Evolutionary conservation across 2,888 invertebrate genomes (phyloP).

Genomic region (Creontiades dilutus): DNA sequence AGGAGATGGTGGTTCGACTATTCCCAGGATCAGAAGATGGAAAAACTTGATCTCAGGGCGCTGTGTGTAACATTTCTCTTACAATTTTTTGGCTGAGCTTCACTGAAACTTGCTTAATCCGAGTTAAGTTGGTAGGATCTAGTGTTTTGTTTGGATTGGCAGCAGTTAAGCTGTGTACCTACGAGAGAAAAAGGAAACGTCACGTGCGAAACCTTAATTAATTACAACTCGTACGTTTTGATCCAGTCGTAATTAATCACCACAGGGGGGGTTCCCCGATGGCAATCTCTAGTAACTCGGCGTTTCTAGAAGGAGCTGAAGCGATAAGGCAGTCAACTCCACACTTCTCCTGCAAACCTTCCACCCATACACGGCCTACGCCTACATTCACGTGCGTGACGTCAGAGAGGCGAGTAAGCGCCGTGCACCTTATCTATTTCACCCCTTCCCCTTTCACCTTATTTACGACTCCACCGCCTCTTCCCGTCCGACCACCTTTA

Average conservation of each 20-base stretch:
- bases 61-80: too few species aligned
- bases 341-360: too few species aligned
- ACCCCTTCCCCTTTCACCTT: neutral
- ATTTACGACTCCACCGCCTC: neutral
- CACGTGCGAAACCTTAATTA: conserved; percentile 19
- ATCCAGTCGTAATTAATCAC: conserved; percentile 3
- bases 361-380: too few species aligned
- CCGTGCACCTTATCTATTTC: neutral
- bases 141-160: too few species aligned
- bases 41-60: too few species aligned
- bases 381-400: neutral
- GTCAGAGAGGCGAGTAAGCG: neutral
- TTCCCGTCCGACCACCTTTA: neutral
- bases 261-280: neutral
- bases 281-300: neutral
- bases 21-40: too few species aligned
- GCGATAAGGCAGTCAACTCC: neutral
- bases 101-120: too few species aligned
- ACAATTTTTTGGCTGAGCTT: too few species aligned
- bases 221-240: conserved; percentile 25
- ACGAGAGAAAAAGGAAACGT: conserved; percentile 9
- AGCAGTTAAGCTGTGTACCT: too few species aligned
- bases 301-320: neutral
- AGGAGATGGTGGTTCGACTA: too few species aligned
- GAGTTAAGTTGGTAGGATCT: too few species aligned